A percentile compares a stretch with the other conserved stretches of the same genome.
Conservation (phyloP, 2,797 vertebrate genomes). For the Remorina albescens region DNA sequence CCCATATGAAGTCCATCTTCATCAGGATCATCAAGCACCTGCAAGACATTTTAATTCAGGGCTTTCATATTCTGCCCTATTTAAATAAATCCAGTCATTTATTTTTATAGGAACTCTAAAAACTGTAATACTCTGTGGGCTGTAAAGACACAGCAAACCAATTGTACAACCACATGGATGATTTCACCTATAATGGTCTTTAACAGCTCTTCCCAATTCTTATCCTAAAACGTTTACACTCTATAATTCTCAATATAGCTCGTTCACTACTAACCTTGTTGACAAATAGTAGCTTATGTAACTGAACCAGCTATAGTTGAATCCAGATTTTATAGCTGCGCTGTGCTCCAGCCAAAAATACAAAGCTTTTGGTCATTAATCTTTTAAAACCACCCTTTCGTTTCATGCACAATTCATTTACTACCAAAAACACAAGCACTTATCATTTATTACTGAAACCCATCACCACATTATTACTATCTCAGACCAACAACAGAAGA, state of each 20-base stretch:
- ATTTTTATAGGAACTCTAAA: background rate
- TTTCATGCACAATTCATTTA: background rate
- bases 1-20: conserved; percentile 98
- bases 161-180: background rate
- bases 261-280: background rate
- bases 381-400: background rate
- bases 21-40: conserved; percentile 96
- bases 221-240: background rate
- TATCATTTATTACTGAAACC: background rate
- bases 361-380: background rate
- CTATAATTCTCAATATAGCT: background rate
- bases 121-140: background rate
- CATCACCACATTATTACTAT: background rate
- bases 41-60: conserved; percentile 43
- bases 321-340: no score
- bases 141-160: background rate
- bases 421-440: background rate
- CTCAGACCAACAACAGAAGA: background rate
- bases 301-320: no score
- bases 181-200: background rate
- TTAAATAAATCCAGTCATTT: background rate
- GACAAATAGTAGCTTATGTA: no score
- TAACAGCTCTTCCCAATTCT: background rate
- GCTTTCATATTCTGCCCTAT: background rate
- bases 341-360: no score